phyloP scores from a whole-genome alignment of 2,888 invertebrate species.

The Acanthosepion lycidas region DNA sequence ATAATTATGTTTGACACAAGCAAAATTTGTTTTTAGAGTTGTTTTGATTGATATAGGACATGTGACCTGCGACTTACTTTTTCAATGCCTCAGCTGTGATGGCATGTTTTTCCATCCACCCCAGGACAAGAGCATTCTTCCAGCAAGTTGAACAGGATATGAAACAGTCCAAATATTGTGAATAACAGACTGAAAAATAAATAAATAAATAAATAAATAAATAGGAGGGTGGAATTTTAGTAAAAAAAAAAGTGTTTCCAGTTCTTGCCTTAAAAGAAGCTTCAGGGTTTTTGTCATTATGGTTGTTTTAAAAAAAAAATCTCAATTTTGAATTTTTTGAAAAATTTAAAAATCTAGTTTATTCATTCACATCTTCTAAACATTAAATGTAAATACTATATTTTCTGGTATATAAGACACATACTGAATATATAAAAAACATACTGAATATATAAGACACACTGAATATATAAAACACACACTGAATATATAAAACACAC shows the following conservation, averaged over 20 bases:
- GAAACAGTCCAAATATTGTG: slow-evolving; percentile 73
- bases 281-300: too few relatives aligned
- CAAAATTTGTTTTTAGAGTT: not conserved
- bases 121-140: slow-evolving; percentile 72
- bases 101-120: slow-evolving; percentile 74
- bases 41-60: not conserved
- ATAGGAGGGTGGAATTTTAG: not conserved
- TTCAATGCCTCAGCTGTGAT: slow-evolving; percentile 47
- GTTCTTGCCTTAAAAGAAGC: too few relatives aligned
- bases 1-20: not conserved
- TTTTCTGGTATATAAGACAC: too few relatives aligned
- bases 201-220: slow-evolving; percentile 20
- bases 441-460: too few relatives aligned
- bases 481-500: too few relatives aligned
- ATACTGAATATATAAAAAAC: too few relatives aligned
- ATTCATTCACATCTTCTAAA: too few relatives aligned
- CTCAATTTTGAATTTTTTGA: too few relatives aligned
- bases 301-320: too few relatives aligned
- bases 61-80: not conserved
- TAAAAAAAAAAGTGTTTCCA: not conserved
- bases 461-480: too few relatives aligned
- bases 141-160: slow-evolving; percentile 74
- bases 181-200: slow-evolving; percentile 71
- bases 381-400: too few relatives aligned
- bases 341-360: too few relatives aligned